These are phyloP conservation scores for Napeogenes inachia DNA, from an alignment of 2,888 invertebrate species.

Conservation along the genomic window DNA sequence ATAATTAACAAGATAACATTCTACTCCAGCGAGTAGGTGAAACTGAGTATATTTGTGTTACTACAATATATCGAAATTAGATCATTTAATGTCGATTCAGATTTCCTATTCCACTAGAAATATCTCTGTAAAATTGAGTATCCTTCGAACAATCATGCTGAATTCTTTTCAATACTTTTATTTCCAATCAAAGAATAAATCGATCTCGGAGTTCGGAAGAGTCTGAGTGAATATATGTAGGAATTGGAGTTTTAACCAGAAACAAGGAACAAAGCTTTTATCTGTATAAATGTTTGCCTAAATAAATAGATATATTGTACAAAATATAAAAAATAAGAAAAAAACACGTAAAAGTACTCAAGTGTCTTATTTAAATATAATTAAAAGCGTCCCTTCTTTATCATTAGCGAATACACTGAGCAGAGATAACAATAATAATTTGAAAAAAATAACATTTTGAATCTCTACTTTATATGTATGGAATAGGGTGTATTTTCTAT, in stretches of 20 bases:
- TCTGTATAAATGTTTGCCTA: not conserved
- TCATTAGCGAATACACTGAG: slow-evolving; percentile 17
- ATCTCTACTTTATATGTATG: slow-evolving; percentile 9
- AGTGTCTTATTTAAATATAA: slow-evolving; percentile 3
- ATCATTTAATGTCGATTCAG: not conserved
- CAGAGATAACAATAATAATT: slow-evolving; percentile 16
- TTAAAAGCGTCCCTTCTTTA: slow-evolving; percentile 10
- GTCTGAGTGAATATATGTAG: not conserved
- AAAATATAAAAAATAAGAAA: not conserved
- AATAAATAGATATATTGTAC: not conserved
- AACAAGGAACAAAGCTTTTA: too few species aligned
- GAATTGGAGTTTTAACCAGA: not conserved
- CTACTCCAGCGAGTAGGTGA: too few species aligned
- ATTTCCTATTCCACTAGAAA: not conserved
- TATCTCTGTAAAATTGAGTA: not conserved
- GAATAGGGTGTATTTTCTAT: slow-evolving; percentile 13
- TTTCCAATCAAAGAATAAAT: not conserved
- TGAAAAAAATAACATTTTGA: not conserved
- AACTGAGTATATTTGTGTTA: not conserved
- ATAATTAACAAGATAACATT: slow-evolving; percentile 10
- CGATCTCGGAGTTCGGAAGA: not conserved
- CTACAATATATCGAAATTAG: slow-evolving; percentile 4
- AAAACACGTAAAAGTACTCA: not conserved
- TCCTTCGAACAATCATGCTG: not conserved
- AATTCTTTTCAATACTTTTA: not conserved